A percentile compares a stretch with the other conserved stretches of the same genome.
Evolutionary conservation across 2,888 invertebrate genomes (phyloP).

Genomic region (Blomia tropicalis): DNA sequence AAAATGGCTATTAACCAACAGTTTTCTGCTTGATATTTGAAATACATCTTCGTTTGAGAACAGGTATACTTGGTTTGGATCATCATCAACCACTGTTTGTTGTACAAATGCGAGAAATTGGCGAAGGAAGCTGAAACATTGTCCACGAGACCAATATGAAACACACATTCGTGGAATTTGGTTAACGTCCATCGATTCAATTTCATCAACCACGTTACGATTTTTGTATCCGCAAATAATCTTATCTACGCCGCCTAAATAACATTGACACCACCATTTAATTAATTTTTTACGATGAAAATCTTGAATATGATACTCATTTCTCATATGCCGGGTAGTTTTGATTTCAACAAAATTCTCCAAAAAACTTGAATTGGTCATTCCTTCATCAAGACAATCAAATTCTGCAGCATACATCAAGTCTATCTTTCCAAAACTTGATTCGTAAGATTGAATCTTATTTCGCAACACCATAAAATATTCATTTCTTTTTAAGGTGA

Average conservation of each 20-base stretch:
- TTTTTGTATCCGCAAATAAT: conserved; percentile 36
- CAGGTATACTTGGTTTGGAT: conserved; percentile 32
- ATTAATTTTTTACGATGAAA: conserved; percentile 43
- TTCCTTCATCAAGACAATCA: conserved; percentile 44
- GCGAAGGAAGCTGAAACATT: conserved; percentile 51
- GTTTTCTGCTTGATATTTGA: conserved; percentile 28
- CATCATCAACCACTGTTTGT: conserved; percentile 34
- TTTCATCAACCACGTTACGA: conserved; percentile 47
- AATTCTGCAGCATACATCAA: conserved; percentile 59
- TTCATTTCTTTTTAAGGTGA: conserved; percentile 14
- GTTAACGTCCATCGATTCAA: conserved; percentile 38
- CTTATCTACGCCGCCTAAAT: conserved; percentile 50
- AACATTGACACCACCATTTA: conserved; percentile 67
- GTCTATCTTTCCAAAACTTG: conserved; percentile 36
- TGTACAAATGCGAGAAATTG: conserved; percentile 46
- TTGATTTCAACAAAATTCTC: conserved; percentile 48
- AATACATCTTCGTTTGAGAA: conserved; percentile 32
- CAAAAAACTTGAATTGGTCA: conserved; percentile 26
- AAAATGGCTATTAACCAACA: conserved; percentile 26
- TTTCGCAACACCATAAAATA: conserved; percentile 15
- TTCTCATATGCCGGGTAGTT: conserved; percentile 45
- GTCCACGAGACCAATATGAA: conserved; percentile 42
- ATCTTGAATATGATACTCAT: conserved; percentile 42
- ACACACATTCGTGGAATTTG: neutral
- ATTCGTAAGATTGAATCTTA: neutral